Evolutionary conservation across 2,888 invertebrate genomes (phyloP), one percentile per base, ranked within the genome.

Genomic region (Thalpophila matura): DNA sequence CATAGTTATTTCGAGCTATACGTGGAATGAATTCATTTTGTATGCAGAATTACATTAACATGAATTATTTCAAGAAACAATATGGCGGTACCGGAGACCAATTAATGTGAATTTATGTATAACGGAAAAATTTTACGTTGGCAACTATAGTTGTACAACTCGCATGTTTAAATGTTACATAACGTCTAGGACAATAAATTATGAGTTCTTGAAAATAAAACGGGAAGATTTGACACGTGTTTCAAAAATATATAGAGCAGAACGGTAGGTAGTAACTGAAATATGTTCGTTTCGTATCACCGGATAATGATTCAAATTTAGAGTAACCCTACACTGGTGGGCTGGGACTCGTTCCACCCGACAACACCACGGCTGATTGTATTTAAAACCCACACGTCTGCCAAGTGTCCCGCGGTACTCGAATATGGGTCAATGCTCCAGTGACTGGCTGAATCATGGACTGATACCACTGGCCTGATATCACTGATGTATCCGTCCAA

Each of bases 391-490:
- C 77, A 70, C 69, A 72, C 82, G 85, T 78, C 84, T 94, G 94
- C 93, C 93, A 93, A 93, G 88, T 91, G 89, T 89, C 86, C 86
- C 90, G 81, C 79, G 74, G 73, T 70, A 69, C 56, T 45, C 79
- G 78, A 89, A 93, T 90, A 79, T 94, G 80, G 94, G 94, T 93
- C 94, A 94, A 93, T 94, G 94, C 90, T 93, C 94, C 92, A 92
- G 91, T 82, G 68, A 49, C 29, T 70, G 61, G 31, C 74, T 82
- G 84, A 87, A 82, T 86, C 85, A 82, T 74, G 70, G 54, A 60
- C 68, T 60, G 78, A 81, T 81, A 79, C 57, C 69, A 50, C 31
- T 54, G 46, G 20, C 60, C 50, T 50, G 73, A 66, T 72, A 69
- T 58, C 50, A 58, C 68, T 60, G 53, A 51, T 42, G 26, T 59